Base-by-base conservation (phyloP, 1,140 invertebrate genomes). In the Penaeus vannamei region DNA sequence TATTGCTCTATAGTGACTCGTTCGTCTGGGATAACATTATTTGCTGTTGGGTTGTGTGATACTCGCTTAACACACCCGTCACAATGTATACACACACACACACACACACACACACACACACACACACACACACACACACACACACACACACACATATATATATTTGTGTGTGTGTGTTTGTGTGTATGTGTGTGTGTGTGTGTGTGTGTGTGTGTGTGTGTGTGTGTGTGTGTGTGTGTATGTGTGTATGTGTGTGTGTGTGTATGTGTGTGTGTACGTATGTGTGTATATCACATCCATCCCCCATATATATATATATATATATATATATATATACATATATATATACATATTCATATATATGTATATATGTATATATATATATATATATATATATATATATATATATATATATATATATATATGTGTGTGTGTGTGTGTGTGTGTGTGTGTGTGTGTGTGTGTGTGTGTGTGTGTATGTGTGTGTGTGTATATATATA, bases 351-450 rank as follows among this genome's bases (percentile, higher is more conserved):
- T 66, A 17, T 17, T n/a, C 23, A 69, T 69, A 19, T 23, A 69
- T 69, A 69, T 69, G 4, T 69, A 69, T 69, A 19, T 66, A 23
- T 69, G 23, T 69, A 23, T 23, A 69, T 69, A 69, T 69, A 69
- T 69, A 19, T 69, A 69, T 69, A 66, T 4, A 69, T 69, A 69
- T 69, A 69, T 69, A 69, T 23, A 69, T 69, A 69, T 29, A 69
- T 29, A 69, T 20, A 69, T 29, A 69, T 20, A 69, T 29, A 69
- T 69, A 69, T 69, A 69, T 23, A 69, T 69, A 69, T 23, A 69
- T 69, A 69, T 69, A 69, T 69, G 23, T 69, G 23, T 69, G 23
- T 69, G 23, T 69, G 23, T 10, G 23, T 69, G 23, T 10, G 23
- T 69, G 23, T 10, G 23, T 69, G 23, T 10, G 23, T 69, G 23